phyloP scores from a whole-genome alignment of 1,140 invertebrate genomes.

The Euborellia annulipes region DNA sequence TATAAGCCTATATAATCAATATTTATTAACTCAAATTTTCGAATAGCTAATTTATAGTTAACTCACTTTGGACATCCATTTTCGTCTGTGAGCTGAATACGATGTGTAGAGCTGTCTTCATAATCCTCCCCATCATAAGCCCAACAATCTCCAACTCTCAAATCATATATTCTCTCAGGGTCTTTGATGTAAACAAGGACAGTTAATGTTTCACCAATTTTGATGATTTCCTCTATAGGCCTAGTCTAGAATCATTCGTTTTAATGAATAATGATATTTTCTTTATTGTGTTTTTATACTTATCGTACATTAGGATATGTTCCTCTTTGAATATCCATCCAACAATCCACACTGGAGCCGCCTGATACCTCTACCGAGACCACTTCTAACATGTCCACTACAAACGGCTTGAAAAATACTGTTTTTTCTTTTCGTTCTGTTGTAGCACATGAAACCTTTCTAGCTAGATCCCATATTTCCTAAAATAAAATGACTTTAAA shows the following conservation, averaged over 20 bases:
- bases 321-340: constrained; percentile 61
- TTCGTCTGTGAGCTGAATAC: constrained; percentile 44
- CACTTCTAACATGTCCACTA: constrained; percentile 53
- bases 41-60: not conserved
- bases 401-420: constrained; percentile 48
- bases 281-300: not conserved
- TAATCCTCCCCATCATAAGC: constrained; percentile 50
- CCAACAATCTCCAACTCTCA: constrained; percentile 54
- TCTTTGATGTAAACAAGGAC: constrained; percentile 51
- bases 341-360: constrained; percentile 44
- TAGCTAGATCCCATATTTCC: constrained; percentile 39
- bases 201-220: constrained; percentile 51
- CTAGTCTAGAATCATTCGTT: constrained; percentile 27
- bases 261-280: constrained; percentile 5
- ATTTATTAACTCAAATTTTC: no score
- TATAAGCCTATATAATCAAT: no score
- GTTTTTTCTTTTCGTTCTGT: constrained; percentile 36
- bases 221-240: constrained; percentile 41
- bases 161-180: constrained; percentile 41
- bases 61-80: constrained; percentile 46
- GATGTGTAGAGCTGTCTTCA: constrained; percentile 37
- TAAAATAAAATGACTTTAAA: constrained; percentile 13
- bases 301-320: constrained; percentile 43
- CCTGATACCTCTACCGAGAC: constrained; percentile 42
- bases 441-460: constrained; percentile 40